Base-by-base conservation (phyloP, 2,797 vertebrate genomes). In the Cheracebus regulus region DNA sequence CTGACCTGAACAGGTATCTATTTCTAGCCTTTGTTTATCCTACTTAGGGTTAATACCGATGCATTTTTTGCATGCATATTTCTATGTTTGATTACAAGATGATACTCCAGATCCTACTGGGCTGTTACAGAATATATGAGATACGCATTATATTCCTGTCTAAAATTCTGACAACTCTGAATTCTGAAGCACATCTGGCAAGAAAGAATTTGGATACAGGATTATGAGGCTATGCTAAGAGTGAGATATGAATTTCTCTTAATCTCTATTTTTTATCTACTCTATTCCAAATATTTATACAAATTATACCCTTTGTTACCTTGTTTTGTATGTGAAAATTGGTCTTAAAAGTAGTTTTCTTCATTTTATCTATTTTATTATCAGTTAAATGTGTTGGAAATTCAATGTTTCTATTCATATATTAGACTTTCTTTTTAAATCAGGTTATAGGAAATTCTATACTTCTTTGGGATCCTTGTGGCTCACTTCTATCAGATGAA, bases 401-500 rank as follows among this genome's bases (percentile, higher is more conserved):
- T 30, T 70, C 50, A 86, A 48, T 92, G 76, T 89, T 93, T 86
- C 82, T 97, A 92, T 79, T 97, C 72, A 93, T 33, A 84, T 24
- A 64, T 84, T 83, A 93, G 58, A 90, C 19, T 92, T 97, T 79
- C 92, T 95, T 96, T 94, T 91, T 58, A 97, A 79, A 87, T 88
- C 26, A 72, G 50, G 17, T 90, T 97, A 87, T 78, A 90, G 92
- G 44, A 93, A 93, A 92, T 89, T 84, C 81, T 75, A 44, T 79
- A 91, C 61, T 93, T 96, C 88, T 96, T 91, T 96, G 41, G 39
- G 61, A 94, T 96, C 46, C 67, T 88, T 39, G 79, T 97, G 93
- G 91, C 88, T 97, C 85, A 91, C 72, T 94, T 89, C 79, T 90
- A 91, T 84, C 82, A 91, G 86, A 97, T 97, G 96, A 98, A 94